Base-by-base conservation (phyloP, 2,888 invertebrate genomes). In the Entomobrya proxima region DNA sequence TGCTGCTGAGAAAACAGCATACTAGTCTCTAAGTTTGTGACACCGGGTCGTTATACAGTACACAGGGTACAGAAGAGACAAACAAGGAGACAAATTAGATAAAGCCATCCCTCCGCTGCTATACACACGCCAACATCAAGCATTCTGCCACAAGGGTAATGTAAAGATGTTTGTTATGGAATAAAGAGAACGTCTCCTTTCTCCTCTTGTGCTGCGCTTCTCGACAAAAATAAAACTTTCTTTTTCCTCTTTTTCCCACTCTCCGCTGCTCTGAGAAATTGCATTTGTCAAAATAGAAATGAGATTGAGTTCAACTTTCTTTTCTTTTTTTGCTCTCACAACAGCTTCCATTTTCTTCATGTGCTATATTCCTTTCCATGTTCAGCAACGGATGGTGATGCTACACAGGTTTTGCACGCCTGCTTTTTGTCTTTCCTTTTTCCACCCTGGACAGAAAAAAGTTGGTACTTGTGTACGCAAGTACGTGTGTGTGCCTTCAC, bases 251-350 rank as follows among this genome's bases (percentile, higher is more conserved):
- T 18, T 27, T 18, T 58, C n/a, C 21, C n/a, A 2, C 21, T 67
- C 67, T 37, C 37, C 67, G 35, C 67, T 67, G 37, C 86, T 84
- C 55, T 84, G 88, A 89, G 87, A 89, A 89, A 89, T 89, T 89
- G 87, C 87, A 89, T 89, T 89, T 89, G 89, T 89, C 88, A 88
- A 84, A 88, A 88, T 87, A 88, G 87, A 87, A 89, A 89, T 88
- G 87, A 87, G 88, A 89, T 88, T 88, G 86, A 83, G 86, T 78
- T 84, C 88, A 88, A 87, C 86, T 87, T 89, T 88, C 79, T 69
- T 77, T 40, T 78, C 32, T 67, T 72, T 55, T 44, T 32, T 75
- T n/a, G 1, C 27, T 24, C 64, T 50, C 37, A 47, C 64, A n/a
- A 69, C 5, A 55, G 44, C 74, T 64, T 64, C 37, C 64, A 40